phyloP scores from a whole-genome alignment of 2,888 invertebrate genomes.

The Crocallis elinguaria region DNA sequence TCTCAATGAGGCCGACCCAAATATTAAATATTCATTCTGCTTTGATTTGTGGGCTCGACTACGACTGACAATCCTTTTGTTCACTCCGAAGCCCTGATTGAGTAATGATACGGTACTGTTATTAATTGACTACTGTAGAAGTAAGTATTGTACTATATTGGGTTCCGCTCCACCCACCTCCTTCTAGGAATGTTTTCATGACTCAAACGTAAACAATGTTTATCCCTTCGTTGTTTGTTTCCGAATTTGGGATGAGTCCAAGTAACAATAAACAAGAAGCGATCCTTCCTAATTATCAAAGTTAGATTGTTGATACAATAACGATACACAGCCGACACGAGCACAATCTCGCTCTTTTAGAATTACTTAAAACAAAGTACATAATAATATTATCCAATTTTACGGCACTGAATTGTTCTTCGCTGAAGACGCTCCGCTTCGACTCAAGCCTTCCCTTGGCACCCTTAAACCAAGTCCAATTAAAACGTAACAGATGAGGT shows the following conservation, averaged over 20 bases:
- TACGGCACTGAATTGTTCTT: slow-evolving; percentile 40
- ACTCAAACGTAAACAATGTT: slow-evolving; percentile 10
- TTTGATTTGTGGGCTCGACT: slow-evolving; percentile 31
- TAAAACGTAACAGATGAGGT: slow-evolving; percentile 51
- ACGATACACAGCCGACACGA: slow-evolving; percentile 20
- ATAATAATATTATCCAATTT: slow-evolving; percentile 44
- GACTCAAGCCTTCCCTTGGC: slow-evolving; percentile 47
- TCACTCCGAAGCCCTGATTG: slow-evolving; percentile 24
- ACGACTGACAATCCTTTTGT: slow-evolving; percentile 32
- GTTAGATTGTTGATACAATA: slow-evolving; percentile 28
- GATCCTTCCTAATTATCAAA: slow-evolving; percentile 30
- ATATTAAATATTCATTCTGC: slow-evolving; percentile 33
- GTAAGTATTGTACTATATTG: not conserved
- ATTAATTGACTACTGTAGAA: slow-evolving; percentile 21
- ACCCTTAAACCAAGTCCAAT: slow-evolving; percentile 47
- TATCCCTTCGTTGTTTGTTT: too few relatives aligned
- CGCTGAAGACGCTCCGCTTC: slow-evolving; percentile 40
- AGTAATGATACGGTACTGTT: slow-evolving; percentile 25
- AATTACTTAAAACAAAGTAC: slow-evolving; percentile 31
- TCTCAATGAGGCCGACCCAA: slow-evolving; percentile 34
- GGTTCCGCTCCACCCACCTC: not conserved
- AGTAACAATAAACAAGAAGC: slow-evolving; percentile 22
- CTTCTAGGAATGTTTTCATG: slow-evolving; percentile 6
- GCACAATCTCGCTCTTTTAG: slow-evolving; percentile 16
- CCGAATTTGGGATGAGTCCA: slow-evolving; percentile 11